A percentile compares a stretch with the other conserved stretches of the same genome.
phyloP scores from a whole-genome alignment of 2,888 invertebrate species.

The Andrena trimmerana region DNA sequence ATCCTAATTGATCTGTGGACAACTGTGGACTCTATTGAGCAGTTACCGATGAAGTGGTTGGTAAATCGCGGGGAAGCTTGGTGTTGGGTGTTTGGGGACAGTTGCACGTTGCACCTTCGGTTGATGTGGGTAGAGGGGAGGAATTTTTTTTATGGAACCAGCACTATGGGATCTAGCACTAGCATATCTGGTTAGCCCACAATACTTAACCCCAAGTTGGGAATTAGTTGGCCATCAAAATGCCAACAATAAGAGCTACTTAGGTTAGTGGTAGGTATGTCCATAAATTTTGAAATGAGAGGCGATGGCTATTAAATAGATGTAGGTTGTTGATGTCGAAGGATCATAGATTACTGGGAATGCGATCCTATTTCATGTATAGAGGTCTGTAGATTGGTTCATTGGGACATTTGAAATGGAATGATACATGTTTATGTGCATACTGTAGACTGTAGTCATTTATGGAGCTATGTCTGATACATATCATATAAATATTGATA shows the following conservation, averaged over 20 bases:
- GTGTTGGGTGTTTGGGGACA: background rate
- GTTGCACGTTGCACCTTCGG: background rate
- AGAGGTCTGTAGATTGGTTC: background rate
- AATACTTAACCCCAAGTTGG: too few species aligned
- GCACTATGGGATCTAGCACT: too few species aligned
- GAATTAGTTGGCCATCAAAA: too few species aligned
- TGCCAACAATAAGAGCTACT: too few species aligned
- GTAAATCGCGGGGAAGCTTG: background rate
- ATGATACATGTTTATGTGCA: background rate
- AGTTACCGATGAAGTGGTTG: background rate
- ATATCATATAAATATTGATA: background rate
- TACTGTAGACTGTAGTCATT: background rate
- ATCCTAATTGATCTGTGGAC: slow-evolving; percentile 10
- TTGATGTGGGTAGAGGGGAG: too few species aligned
- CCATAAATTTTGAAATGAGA: too few species aligned
- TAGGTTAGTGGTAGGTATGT: too few species aligned
- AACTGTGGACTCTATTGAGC: background rate
- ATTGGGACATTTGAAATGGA: background rate
- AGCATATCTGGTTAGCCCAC: too few species aligned
- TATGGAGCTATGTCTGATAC: background rate
- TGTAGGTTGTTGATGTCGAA: background rate
- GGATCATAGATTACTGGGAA: background rate
- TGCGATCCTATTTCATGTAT: background rate
- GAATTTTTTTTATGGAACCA: too few species aligned
- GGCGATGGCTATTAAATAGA: too few species aligned